Percentiles rank a stretch among this genome's conserved stretches.
phyloP scores from a whole-genome alignment of 1,140 invertebrate species.

The Thereuonema tuberculata region DNA sequence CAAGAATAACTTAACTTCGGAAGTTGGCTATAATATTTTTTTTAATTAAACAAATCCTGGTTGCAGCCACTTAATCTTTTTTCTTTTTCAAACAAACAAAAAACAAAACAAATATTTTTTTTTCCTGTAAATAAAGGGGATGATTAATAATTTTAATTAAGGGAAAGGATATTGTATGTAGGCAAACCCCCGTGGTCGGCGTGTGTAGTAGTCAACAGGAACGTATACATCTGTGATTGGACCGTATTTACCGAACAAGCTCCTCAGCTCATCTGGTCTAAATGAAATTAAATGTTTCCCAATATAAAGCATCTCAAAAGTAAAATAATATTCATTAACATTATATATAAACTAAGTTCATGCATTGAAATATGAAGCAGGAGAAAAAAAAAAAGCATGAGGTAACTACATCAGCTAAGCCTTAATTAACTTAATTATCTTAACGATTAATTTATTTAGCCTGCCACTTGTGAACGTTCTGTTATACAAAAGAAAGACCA shows the following conservation, averaged over 20 bases:
- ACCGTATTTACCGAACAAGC: conserved; percentile 38
- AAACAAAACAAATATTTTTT: background rate
- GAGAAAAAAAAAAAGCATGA: background rate
- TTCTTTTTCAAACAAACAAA: background rate
- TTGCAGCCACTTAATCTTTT: too few relatives aligned
- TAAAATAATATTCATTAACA: background rate
- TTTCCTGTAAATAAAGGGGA: background rate
- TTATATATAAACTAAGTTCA: background rate
- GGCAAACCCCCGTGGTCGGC: conserved; percentile 35
- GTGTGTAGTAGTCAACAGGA: conserved; percentile 37
- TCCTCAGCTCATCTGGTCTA: conserved; percentile 26
- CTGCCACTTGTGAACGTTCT: too few relatives aligned
- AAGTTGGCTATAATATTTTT: too few relatives aligned
- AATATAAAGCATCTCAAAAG: background rate
- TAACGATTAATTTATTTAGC: too few relatives aligned
- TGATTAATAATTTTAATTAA: background rate
- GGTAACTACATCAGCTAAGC: too few relatives aligned
- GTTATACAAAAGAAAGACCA: too few relatives aligned
- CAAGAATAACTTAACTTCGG: too few relatives aligned
- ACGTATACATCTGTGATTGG: conserved; percentile 37
- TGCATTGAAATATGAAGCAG: background rate
- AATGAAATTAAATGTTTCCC: conserved; percentile 2
- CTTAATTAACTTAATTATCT: too few relatives aligned
- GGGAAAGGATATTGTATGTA: conserved; percentile 36
- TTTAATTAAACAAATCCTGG: too few relatives aligned